Conservation (phyloP, 2,113 vertebrate species). For the Lipophrys pholis region DNA sequence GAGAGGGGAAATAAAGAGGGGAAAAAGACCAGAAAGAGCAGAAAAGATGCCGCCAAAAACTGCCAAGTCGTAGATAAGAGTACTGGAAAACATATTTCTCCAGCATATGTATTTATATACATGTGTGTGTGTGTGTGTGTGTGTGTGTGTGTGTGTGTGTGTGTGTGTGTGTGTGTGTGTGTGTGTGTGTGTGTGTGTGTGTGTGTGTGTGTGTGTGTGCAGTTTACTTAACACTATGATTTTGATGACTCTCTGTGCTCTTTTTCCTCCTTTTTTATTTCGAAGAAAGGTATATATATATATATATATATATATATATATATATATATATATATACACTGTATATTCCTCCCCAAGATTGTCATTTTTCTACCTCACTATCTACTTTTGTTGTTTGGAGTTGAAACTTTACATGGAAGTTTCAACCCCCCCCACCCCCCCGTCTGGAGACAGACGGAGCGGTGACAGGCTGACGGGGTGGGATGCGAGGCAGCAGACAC, state of each 20-base stretch:
- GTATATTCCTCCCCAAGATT: background rate
- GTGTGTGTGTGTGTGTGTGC: constrained; percentile 7
- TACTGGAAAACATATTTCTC: constrained; percentile 12
- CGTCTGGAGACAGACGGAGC: constrained; percentile 11
- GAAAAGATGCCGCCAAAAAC: constrained; percentile 35
- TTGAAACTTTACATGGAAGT: constrained; percentile 31
- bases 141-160: background rate
- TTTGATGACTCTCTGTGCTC: background rate
- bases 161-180: background rate
- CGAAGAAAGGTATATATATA: constrained; percentile 27
- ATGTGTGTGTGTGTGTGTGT: too few relatives aligned
- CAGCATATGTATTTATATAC: constrained; percentile 33
- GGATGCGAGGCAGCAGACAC: background rate
- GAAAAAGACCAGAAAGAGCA: constrained; percentile 17
- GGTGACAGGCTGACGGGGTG: constrained; percentile 30
- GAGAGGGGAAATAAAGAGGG: constrained; percentile 41
- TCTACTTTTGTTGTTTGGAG: constrained; percentile 39
- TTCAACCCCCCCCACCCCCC: background rate
- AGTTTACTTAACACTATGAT: background rate
- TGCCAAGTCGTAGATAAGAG: constrained; percentile 34
- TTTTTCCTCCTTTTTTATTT: background rate
- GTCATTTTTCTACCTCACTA: constrained; percentile 4
- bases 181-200: constrained; percentile 6
- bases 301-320: too few relatives aligned
- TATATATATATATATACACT: too few relatives aligned